A percentile compares a stretch with the other conserved stretches of the same genome.
These are phyloP conservation scores for Atrina japonica DNA, from an alignment of 2,888 invertebrate genomes.

Conservation along the genomic window DNA sequence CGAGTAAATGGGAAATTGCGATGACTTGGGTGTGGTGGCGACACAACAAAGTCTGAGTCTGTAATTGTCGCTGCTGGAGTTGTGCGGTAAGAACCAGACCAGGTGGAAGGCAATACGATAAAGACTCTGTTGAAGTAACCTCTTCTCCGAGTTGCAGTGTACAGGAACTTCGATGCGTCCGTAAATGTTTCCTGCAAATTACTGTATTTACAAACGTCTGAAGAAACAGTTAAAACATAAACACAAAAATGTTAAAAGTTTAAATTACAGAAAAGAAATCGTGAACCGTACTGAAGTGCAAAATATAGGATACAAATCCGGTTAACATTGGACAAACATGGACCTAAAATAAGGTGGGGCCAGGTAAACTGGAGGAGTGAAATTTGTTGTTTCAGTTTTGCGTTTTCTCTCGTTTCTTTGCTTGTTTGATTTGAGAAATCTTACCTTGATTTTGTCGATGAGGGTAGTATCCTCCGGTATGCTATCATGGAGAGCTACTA, in stretches of 20 bases:
- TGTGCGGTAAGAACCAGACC: constrained; percentile 76
- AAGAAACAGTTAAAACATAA: too few relatives aligned
- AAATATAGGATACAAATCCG: too few relatives aligned
- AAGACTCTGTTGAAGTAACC: constrained; percentile 83
- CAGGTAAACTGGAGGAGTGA: too few relatives aligned
- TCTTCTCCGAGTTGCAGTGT: constrained; percentile 82
- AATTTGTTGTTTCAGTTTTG: too few relatives aligned
- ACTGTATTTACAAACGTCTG: too few relatives aligned
- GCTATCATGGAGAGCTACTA: constrained; percentile 65
- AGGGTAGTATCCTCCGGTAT: constrained; percentile 55
- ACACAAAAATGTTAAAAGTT: too few relatives aligned
- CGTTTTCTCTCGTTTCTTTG: too few relatives aligned
- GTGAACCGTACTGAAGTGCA: too few relatives aligned
- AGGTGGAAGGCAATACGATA: constrained; percentile 84
- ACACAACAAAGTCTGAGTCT: constrained; percentile 82
- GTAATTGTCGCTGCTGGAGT: constrained; percentile 49
- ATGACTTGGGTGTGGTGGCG: constrained; percentile 36
- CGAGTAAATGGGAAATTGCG: constrained; percentile 56
- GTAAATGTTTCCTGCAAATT: constrained; percentile 79
- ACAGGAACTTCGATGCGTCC: constrained; percentile 84
- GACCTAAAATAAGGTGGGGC: too few relatives aligned
- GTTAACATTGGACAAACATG: too few relatives aligned
- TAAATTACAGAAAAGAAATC: too few relatives aligned
- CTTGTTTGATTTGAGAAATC: constrained; percentile 1
- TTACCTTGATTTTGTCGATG: constrained; percentile 62